Evolutionary conservation across 35 echinoderm and acorn worm species (phyloP), one percentile per base, ranked within the genome.

Genomic region (Diadema setosum): DNA sequence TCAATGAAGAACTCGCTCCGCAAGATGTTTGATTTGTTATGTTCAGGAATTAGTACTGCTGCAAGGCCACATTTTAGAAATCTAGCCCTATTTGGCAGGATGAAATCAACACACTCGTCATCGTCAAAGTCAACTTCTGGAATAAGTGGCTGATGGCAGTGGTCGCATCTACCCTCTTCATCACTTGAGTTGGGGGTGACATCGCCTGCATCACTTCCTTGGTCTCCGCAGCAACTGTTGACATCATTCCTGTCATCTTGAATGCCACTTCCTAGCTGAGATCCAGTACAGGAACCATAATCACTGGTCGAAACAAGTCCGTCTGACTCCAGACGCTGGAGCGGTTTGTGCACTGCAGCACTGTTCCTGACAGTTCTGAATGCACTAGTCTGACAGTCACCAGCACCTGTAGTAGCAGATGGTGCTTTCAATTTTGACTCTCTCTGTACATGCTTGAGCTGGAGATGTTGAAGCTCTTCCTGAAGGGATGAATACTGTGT

Each of bases 31-130:
- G 70, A 90, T 84, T 87, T 91, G 45, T 98, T 98, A 67, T 98
- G 92, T 49, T 98, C 92, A 32, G 96, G 96, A 26, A 98, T 98
- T 31, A 91, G 40, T 21, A 98, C 92, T 7, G 91, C 88, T 27
- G 91, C 88, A 50, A 89, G 82, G 15, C 44, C 48, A 5, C 25
- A 42, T 43, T 93, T 97, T 4, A 93, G 70, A 84, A 97, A 86
- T 82, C 94, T 85, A 2, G 86, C 60, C 63, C 94, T 78, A 42
- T 93, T 87, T 82, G 91, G 94, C 58, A 97, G 70, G 43, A 97
- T 93, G 42, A 58, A 86, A 81, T 97, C 91, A 41, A 81, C 78
- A 7, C 39, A 30, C 41, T 75, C 59, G 3, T 46, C 43, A 40
- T 89, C 90, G 59, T 92, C 87, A 27, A 86, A 85, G 42, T 93